A percentile compares a stretch with the other conserved stretches of the same genome.
Evolutionary conservation across 2,797 vertebrate species (phyloP).

Genomic region (Clarias pachynema): DNA sequence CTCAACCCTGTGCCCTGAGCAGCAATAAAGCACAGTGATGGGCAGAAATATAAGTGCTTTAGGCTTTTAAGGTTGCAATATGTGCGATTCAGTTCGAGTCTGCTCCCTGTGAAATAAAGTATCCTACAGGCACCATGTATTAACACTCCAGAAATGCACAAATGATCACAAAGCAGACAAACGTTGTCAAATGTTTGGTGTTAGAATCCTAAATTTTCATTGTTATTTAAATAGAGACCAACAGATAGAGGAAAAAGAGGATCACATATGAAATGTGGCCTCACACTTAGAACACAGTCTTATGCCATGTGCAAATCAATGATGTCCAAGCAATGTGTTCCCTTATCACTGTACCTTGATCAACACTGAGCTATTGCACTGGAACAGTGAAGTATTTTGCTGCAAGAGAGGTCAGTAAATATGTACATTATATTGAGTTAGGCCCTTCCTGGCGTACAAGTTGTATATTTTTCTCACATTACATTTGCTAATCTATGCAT

Average conservation of each 20-base stretch:
- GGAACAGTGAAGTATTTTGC: constrained; percentile 37
- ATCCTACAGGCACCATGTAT: constrained; percentile 35
- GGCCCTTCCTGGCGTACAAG: constrained; percentile 37
- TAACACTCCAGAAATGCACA: constrained; percentile 25
- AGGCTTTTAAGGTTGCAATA: constrained; percentile 36
- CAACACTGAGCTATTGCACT: constrained; percentile 54
- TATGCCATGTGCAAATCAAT: constrained; percentile 48
- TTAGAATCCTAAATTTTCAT: constrained; percentile 17
- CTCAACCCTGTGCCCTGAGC: constrained; percentile 50
- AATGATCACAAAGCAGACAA: constrained; percentile 14
- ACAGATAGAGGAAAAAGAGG: constrained; percentile 22
- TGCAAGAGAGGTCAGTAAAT: constrained; percentile 42
- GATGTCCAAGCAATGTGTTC: constrained; percentile 25
- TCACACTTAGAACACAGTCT: constrained; percentile 20
- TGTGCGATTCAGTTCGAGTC: constrained; percentile 36
- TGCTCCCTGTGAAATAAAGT: constrained; percentile 18
- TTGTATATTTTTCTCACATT: constrained; percentile 22
- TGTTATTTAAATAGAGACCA: constrained; percentile 22
- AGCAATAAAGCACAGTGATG: constrained; percentile 49
- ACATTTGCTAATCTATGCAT: constrained; percentile 45
- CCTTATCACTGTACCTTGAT: constrained; percentile 43
- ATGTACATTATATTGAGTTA: constrained; percentile 50
- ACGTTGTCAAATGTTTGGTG: constrained; percentile 2
- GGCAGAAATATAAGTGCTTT: constrained; percentile 36
- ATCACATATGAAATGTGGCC: constrained; percentile 24